These are phyloP conservation scores for Sphaeramia orbicularis DNA, from an alignment of 2,797 vertebrate genomes.

Conservation along the genomic window DNA sequence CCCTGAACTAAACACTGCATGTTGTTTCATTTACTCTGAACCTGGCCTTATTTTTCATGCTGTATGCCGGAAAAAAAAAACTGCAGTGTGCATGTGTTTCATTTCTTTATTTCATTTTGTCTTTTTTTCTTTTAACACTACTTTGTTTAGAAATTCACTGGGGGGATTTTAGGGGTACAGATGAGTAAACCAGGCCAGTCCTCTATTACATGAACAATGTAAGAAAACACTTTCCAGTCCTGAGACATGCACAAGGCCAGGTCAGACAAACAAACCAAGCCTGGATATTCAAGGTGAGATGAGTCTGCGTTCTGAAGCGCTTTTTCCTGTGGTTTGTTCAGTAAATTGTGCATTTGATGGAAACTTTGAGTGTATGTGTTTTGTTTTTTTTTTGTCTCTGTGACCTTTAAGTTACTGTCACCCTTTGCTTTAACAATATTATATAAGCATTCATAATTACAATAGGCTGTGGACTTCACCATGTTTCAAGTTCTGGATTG, in stretches of 20 bases:
- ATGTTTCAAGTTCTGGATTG: no score
- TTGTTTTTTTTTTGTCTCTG: no score
- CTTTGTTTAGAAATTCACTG: constrained; percentile 21
- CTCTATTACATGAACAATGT: not conserved
- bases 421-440: not conserved
- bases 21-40: no score
- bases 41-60: no score
- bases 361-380: constrained; percentile 15
- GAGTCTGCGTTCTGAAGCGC: constrained; percentile 22
- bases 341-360: not conserved
- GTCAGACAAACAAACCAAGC: constrained; percentile 40
- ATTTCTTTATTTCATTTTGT: no score
- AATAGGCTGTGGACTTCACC: no score
- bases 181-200: constrained; percentile 14
- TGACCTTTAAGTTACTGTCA: not conserved
- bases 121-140: no score
- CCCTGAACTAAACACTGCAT: no score
- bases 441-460: not conserved
- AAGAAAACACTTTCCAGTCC: not conserved
- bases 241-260: constrained; percentile 31
- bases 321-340: constrained; percentile 10
- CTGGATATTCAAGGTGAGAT: constrained; percentile 41
- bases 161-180: constrained; percentile 1
- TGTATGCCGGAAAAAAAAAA: no score
- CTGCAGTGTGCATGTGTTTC: no score